Conservation (phyloP, 2,888 invertebrate genomes). For the Notodonta dromedarius region DNA sequence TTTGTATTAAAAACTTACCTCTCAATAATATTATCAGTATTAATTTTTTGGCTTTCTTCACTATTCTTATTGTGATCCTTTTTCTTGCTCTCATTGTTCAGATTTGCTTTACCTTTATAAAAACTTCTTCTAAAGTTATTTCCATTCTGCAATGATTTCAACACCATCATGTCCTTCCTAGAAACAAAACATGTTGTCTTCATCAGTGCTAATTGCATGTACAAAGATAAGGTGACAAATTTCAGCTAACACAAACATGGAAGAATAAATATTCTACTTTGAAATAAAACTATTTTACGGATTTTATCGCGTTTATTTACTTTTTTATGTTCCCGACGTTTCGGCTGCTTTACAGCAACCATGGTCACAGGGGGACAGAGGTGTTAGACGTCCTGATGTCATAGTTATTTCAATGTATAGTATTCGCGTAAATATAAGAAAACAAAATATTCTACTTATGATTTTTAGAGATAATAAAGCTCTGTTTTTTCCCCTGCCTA, state of each 20-base stretch:
- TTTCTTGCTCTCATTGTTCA: conserved; percentile 10
- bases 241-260: not conserved
- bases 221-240: not conserved
- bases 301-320: too few species aligned
- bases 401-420: too few species aligned
- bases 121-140: conserved; percentile 30
- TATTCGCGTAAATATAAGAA: too few species aligned
- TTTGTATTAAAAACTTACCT: conserved; percentile 21
- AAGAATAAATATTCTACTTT: too few species aligned
- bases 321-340: too few species aligned
- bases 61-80: conserved; percentile 20
- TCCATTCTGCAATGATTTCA: conserved; percentile 53
- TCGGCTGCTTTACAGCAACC: too few species aligned
- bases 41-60: conserved; percentile 12
- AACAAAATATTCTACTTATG: too few species aligned
- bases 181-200: conserved; percentile 27
- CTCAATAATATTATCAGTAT: conserved; percentile 16
- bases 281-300: too few species aligned
- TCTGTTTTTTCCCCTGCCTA: too few species aligned
- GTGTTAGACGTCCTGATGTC: too few species aligned
- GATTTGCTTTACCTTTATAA: conserved; percentile 10
- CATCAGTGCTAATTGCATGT: not conserved
- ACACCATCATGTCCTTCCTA: conserved; percentile 68
- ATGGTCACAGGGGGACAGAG: too few species aligned
- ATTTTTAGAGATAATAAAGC: too few species aligned